Percentiles rank a stretch among this genome's conserved stretches.
Evolutionary conservation across 2,797 vertebrate genomes (phyloP).

Genomic region (Glyptemys insculpta): DNA sequence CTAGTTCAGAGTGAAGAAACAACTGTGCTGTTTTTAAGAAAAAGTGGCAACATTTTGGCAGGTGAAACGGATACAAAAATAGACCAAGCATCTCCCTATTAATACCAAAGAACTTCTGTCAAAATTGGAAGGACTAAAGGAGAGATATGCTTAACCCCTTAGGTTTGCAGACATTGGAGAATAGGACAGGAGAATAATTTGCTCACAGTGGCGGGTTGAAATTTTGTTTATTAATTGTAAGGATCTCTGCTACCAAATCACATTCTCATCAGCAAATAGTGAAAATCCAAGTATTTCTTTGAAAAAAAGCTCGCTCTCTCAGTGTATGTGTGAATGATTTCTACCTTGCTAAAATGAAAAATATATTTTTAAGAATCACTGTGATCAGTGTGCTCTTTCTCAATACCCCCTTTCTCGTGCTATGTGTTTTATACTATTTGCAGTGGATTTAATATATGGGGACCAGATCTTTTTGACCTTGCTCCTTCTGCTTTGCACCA

Average conservation of each 20-base stretch:
- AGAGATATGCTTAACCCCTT: not conserved
- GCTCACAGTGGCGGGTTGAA: not conserved
- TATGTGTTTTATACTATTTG: too few relatives aligned
- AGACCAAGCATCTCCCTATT: not conserved
- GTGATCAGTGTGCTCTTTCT: not conserved
- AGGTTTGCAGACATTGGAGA: not conserved
- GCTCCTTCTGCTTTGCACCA: too few relatives aligned
- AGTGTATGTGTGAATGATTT: too few relatives aligned
- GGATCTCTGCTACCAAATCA: not conserved
- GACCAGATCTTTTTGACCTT: too few relatives aligned
- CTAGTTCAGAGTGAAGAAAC: not conserved
- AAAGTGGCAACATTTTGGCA: not conserved
- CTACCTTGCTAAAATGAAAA: too few relatives aligned
- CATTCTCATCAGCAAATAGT: not conserved
- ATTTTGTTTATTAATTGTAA: not conserved
- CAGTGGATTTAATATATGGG: too few relatives aligned
- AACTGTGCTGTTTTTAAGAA: not conserved
- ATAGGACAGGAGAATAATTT: not conserved
- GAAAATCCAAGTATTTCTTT: not conserved
- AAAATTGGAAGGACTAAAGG: not conserved
- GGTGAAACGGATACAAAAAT: not conserved
- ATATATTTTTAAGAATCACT: too few relatives aligned
- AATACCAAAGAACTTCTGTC: not conserved
- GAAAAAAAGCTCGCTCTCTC: not conserved
- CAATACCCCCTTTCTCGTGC: not conserved